A percentile compares a stretch with the other conserved stretches of the same genome.
Evolutionary conservation across 2,888 invertebrate genomes (phyloP).

Genomic region (Acleris literana): DNA sequence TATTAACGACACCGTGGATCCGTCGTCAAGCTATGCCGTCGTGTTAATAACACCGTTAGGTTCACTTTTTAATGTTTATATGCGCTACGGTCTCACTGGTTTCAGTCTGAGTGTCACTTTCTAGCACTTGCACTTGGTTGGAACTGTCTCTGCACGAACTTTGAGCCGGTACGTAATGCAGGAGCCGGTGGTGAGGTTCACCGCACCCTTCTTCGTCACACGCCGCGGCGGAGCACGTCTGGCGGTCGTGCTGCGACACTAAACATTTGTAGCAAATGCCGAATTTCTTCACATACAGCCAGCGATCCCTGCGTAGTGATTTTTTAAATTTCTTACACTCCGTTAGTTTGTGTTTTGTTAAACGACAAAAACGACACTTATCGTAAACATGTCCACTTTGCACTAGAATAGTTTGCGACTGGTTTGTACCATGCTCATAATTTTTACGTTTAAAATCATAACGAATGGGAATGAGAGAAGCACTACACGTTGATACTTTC

Average conservation of each 20-base stretch:
- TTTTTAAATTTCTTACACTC: constrained; percentile 20
- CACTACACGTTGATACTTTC: constrained; percentile 6
- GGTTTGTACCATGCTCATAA: not conserved
- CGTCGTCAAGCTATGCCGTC: not conserved
- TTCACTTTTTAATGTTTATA: not conserved
- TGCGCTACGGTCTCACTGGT: not conserved
- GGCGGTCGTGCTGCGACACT: not conserved
- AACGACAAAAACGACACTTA: constrained; percentile 11
- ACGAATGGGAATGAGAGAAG: not conserved
- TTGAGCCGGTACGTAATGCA: not conserved
- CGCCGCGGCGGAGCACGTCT: not conserved
- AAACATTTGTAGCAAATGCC: not conserved
- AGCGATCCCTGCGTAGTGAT: constrained; percentile 7
- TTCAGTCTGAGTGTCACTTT: not conserved
- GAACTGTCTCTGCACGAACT: not conserved
- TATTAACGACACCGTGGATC: not conserved
- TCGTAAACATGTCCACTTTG: constrained; percentile 1
- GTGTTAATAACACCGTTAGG: not conserved
- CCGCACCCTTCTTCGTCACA: not conserved
- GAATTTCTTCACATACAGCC: not conserved
- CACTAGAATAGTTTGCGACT: not conserved
- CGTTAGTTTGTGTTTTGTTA: not conserved
- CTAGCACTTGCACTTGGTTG: not conserved
- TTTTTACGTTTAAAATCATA: not conserved
- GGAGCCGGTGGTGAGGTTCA: not conserved